A percentile compares a stretch with the other conserved stretches of the same genome.
These are phyloP conservation scores for Selene dorsalis DNA, from an alignment of 2,797 vertebrate species.

Conservation along the genomic window DNA sequence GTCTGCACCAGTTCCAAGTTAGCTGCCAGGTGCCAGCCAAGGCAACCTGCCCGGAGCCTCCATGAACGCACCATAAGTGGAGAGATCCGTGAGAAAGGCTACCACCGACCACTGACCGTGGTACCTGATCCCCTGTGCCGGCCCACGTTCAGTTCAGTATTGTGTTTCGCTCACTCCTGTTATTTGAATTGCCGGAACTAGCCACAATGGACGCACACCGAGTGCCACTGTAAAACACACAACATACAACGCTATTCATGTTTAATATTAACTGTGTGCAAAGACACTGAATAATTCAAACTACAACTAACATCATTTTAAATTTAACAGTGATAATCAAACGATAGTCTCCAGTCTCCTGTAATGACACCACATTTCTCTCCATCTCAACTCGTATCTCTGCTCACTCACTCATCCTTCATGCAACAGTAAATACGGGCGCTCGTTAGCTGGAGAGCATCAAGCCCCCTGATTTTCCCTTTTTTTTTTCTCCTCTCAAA, in stretches of 20 bases:
- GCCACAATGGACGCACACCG: no score
- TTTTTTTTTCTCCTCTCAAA: conserved; percentile 11
- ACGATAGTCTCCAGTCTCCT: conserved; percentile 27
- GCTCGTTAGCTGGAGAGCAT: conserved; percentile 43
- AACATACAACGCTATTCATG: neutral
- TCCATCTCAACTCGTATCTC: conserved; percentile 28
- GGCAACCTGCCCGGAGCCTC: no score
- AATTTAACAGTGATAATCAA: conserved; percentile 52
- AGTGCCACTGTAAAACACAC: no score
- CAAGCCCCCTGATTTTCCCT: conserved; percentile 32
- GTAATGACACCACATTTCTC: conserved; percentile 28
- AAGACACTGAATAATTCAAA: conserved; percentile 44
- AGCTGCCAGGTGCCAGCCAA: no score
- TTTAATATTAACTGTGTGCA: conserved; percentile 50
- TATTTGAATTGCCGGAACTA: no score
- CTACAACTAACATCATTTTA: conserved; percentile 16
- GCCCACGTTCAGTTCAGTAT: no score
- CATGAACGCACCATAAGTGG: no score
- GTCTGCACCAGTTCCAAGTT: no score
- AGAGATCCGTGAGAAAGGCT: no score
- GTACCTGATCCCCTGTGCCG: no score
- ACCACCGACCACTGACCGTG: no score
- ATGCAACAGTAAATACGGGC: conserved; percentile 24
- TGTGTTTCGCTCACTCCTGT: no score
- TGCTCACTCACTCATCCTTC: conserved; percentile 44